Evolutionary conservation across 2,888 invertebrate genomes (phyloP).

Genomic region (Magallana nippona): DNA sequence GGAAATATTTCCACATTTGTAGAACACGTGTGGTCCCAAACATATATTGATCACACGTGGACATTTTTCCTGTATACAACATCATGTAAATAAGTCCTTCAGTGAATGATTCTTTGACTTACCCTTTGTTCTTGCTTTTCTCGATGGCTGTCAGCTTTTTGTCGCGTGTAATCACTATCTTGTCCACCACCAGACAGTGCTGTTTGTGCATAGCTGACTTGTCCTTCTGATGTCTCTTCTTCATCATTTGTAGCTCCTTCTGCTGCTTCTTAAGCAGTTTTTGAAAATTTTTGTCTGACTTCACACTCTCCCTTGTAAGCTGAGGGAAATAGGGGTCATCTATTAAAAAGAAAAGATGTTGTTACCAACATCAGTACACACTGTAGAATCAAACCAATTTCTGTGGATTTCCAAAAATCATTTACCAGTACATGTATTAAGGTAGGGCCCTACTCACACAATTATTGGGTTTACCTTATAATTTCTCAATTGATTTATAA

Average conservation of each 20-base stretch:
- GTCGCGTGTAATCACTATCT: conserved; percentile 86
- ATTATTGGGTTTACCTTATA: no score
- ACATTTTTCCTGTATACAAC: no score
- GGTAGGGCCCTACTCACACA: no score
- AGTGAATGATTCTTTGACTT: conserved; percentile 42
- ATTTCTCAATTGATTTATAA: no score
- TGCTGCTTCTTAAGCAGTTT: conserved; percentile 97
- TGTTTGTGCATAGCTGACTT: conserved; percentile 90
- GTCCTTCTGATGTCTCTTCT: conserved; percentile 96
- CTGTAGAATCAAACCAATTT: not conserved
- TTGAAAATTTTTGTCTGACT: conserved; percentile 75
- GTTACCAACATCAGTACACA: not conserved
- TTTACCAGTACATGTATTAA: no score
- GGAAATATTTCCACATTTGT: no score
- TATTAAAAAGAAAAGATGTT: conserved; percentile 45
- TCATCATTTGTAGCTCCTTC: conserved; percentile 93
- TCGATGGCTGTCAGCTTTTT: conserved; percentile 77
- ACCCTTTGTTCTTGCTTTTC: conserved; percentile 89
- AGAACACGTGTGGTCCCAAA: no score
- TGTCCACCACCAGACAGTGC: conserved; percentile 93
- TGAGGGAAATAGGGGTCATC: conserved; percentile 76
- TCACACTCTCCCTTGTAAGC: conserved; percentile 76
- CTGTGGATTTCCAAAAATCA: no score
- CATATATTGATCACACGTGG: no score
- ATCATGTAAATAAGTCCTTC: no score